These are phyloP conservation scores for Epizoanthus rinbou DNA, from an alignment of 92 coral and sea anemone species.

Conservation along the genomic window DNA sequence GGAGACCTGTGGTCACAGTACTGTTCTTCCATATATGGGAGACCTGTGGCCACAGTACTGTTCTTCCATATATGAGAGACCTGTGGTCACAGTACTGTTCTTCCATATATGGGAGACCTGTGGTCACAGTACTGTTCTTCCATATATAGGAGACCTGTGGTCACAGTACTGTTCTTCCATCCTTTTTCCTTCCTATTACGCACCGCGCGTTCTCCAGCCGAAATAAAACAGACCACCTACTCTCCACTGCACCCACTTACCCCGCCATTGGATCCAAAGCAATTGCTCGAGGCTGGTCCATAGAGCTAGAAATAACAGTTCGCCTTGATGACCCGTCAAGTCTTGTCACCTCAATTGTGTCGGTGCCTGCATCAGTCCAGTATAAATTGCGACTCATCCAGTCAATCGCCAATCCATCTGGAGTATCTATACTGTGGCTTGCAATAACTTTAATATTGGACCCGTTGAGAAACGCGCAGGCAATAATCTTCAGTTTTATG, in stretches of 20 bases:
- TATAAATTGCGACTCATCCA: constrained; percentile 47
- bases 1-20: no score
- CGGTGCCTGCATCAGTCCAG: constrained; percentile 51
- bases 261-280: constrained; percentile 44
- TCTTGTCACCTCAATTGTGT: constrained; percentile 48
- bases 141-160: no score
- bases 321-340: constrained; percentile 53
- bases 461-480: constrained; percentile 56
- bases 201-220: no score
- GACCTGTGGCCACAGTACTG: no score
- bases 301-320: background rate
- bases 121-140: no score
- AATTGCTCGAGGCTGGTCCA: constrained; percentile 54
- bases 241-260: constrained; percentile 9
- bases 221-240: no score
- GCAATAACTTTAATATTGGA: constrained; percentile 35
- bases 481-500: constrained; percentile 17
- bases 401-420: constrained; percentile 63
- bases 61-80: no score
- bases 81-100: no score
- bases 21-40: no score
- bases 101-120: no score
- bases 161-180: no score
- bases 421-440: constrained; percentile 10
- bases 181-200: no score